Base-by-base conservation (phyloP, 2,797 vertebrate species). In the Ictinia mississippiensis region DNA sequence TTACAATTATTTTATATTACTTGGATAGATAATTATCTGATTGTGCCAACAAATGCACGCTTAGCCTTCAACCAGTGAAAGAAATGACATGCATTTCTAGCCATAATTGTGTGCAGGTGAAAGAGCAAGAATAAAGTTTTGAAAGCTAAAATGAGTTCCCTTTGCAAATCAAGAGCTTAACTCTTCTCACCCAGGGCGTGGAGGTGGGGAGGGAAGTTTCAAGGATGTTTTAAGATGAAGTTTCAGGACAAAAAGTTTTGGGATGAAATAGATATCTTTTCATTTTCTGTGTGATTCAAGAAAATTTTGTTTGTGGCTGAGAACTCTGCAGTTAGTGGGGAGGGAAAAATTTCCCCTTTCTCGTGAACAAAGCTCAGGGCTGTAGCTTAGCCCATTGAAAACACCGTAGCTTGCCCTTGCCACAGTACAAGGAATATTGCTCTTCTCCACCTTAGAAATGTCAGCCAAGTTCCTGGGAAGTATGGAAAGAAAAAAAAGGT, bases 1-100 rank as follows among this genome's bases (percentile, higher is more conserved):
- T 92, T 68, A 86, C 77, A 89, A 87, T 90, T 88, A 58, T 35
- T 93, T 94, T 91, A 78, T 96, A 88, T 92, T 92, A 86, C 89
- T 96, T 95, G 94, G 94, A 89, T 53, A 94, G 78, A 71, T 87
- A 91, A 71, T 89, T 92, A 71, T 63, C 63, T 65, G 79, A 56
- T 44, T 75, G 49, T 88, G 96, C 96, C 96, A 96, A 91, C 52
- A 94, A 92, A 87, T 44, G n/a, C 42, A 78, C n/a, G 21, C 82
- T 92, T 67, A 87, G 29, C 19, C 61, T 89, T 93, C 40, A 73
- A 74, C 15, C 38, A 80, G 37, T 26, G 61, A 83, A 90, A 91
- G 89, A 95, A 87, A 61, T 49, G 0, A 68, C 49, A 52, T 25
- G 15, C 23, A 38, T 67, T 90, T 96, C 47, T 79, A 77, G n/a